A percentile compares a stretch with the other conserved stretches of the same genome.
Evolutionary conservation across 2,888 invertebrate species (phyloP).

Genomic region (Archaeoteleia sp.): DNA sequence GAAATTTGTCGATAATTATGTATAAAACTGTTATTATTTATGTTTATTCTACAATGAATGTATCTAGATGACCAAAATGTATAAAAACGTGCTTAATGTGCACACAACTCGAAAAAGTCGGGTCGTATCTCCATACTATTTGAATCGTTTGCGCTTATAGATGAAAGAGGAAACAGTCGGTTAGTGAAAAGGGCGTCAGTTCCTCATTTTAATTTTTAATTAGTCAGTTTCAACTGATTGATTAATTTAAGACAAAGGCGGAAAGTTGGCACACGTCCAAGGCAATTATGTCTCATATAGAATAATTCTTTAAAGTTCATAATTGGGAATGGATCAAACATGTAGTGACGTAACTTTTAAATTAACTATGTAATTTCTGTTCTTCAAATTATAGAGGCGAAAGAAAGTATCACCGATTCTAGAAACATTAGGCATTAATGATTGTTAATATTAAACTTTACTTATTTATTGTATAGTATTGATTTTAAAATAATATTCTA

Average conservation of each 20-base stretch:
- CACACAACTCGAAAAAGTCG: slow-evolving; percentile 20
- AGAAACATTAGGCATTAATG: background rate
- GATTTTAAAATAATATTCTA: background rate
- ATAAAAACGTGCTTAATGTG: slow-evolving; percentile 25
- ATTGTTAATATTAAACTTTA: too few species aligned
- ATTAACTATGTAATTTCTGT: slow-evolving; percentile 28
- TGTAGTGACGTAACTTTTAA: slow-evolving; percentile 35
- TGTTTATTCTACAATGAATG: slow-evolving; percentile 36
- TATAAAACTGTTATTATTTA: too few species aligned
- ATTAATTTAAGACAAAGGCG: slow-evolving; percentile 31
- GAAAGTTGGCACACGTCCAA: slow-evolving; percentile 39
- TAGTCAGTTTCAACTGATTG: slow-evolving; percentile 30
- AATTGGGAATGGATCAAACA: slow-evolving; percentile 42
- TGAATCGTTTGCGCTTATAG: slow-evolving; percentile 32
- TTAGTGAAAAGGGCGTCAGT: slow-evolving; percentile 24
- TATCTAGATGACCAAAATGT: slow-evolving; percentile 29
- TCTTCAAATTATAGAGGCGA: background rate
- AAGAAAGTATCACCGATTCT: background rate
- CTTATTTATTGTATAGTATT: background rate
- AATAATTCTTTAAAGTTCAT: slow-evolving; percentile 37
- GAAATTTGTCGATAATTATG: too few species aligned
- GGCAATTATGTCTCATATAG: slow-evolving; percentile 25
- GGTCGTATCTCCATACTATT: slow-evolving; percentile 24
- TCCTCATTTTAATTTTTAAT: slow-evolving; percentile 29
- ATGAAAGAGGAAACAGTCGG: slow-evolving; percentile 21